phyloP scores from a whole-genome alignment of 2,113 vertebrate genomes.

The Ascaphus truei region DNA sequence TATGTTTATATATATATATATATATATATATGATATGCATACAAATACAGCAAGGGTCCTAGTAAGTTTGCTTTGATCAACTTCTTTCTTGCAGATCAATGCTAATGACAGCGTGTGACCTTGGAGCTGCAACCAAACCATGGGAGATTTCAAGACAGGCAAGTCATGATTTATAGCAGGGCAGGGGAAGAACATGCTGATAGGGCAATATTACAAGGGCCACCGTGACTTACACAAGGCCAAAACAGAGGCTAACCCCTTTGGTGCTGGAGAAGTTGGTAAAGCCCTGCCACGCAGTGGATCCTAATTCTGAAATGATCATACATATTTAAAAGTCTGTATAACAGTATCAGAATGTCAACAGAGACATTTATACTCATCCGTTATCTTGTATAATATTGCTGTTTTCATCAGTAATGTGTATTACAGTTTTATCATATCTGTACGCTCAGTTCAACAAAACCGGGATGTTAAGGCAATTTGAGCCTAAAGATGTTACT shows the following conservation, averaged over 20 bases:
- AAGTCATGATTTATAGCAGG: conserved; percentile 74
- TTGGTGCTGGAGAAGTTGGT: neutral
- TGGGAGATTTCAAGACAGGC: conserved; percentile 99
- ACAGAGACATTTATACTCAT: too few relatives aligned
- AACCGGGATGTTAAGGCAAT: too few relatives aligned
- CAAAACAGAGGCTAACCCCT: conserved; percentile 45
- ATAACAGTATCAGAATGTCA: too few relatives aligned
- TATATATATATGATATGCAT: too few relatives aligned
- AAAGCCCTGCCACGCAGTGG: neutral
- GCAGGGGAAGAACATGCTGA: conserved; percentile 50
- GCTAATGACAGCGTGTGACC: conserved; percentile 99
- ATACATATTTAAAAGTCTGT: neutral
- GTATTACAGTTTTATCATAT: too few relatives aligned
- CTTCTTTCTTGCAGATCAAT: conserved; percentile 87
- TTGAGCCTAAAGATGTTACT: too few relatives aligned
- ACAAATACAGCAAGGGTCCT: too few relatives aligned
- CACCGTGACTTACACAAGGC: conserved; percentile 45
- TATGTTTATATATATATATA: too few relatives aligned
- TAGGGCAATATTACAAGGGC: conserved; percentile 56
- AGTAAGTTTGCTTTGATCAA: conserved; percentile 57
- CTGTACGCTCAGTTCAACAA: too few relatives aligned
- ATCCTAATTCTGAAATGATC: neutral
- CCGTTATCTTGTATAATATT: too few relatives aligned
- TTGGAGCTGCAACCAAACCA: conserved; percentile 98
- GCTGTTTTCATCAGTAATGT: too few relatives aligned